Conservation (phyloP, 2,888 invertebrate genomes). For the Idaea dimidiata region DNA sequence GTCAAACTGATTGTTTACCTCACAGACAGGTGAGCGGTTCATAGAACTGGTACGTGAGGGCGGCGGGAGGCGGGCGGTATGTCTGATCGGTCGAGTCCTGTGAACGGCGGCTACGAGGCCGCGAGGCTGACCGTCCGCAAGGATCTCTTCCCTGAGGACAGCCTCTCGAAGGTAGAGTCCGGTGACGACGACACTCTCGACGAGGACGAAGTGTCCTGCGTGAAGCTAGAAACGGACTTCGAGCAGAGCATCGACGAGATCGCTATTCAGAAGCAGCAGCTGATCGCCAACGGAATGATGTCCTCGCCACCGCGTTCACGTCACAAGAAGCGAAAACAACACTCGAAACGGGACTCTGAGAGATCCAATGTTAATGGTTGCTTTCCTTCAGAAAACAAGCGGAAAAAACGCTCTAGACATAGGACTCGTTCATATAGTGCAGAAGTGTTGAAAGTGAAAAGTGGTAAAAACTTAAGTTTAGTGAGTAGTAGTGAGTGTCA, state of each 20-base stretch:
- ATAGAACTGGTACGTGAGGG: slow-evolving; percentile 75
- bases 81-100: slow-evolving; percentile 76
- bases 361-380: slow-evolving; percentile 59
- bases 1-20: slow-evolving; percentile 81
- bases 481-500: slow-evolving; percentile 76
- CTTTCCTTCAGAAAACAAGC: slow-evolving; percentile 61
- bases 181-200: slow-evolving; percentile 52
- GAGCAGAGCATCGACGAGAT: slow-evolving; percentile 77
- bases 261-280: slow-evolving; percentile 62
- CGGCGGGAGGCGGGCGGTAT: slow-evolving; percentile 77
- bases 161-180: slow-evolving; percentile 47
- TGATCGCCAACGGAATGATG: slow-evolving; percentile 56
- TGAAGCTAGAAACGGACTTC: slow-evolving; percentile 76
- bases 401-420: slow-evolving; percentile 64
- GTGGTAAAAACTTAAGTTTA: slow-evolving; percentile 78
- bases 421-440: slow-evolving; percentile 61
- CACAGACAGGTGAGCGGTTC: slow-evolving; percentile 78
- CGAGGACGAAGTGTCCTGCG: slow-evolving; percentile 57
- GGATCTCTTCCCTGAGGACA: slow-evolving; percentile 71
- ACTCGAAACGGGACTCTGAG: slow-evolving; percentile 58
- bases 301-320: slow-evolving; percentile 54
- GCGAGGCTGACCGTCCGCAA: slow-evolving; percentile 75
- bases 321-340: slow-evolving; percentile 70
- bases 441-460: slow-evolving; percentile 65
- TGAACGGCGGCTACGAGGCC: slow-evolving; percentile 74